A percentile compares a stretch with the other conserved stretches of the same genome.
Conservation (phyloP, 1,140 invertebrate genomes). For the Penaeus indicus region DNA sequence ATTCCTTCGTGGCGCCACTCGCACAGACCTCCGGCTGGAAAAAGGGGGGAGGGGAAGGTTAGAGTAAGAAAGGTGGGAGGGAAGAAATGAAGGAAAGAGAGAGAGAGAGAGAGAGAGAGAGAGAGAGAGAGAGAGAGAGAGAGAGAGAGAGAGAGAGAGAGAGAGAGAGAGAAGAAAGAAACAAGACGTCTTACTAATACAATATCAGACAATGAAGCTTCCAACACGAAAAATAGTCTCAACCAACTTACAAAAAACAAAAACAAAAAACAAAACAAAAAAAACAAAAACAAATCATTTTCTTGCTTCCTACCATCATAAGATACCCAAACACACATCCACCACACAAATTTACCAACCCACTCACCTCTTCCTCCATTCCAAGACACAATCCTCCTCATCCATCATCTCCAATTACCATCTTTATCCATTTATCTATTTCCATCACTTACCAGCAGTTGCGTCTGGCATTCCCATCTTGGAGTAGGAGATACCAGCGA, state of each 20-base stretch:
- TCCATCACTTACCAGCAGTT: constrained; percentile 76
- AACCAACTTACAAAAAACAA: too few relatives aligned
- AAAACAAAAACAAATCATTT: too few relatives aligned
- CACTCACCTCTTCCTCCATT: too few relatives aligned
- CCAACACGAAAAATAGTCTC: too few relatives aligned
- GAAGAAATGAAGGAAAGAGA: background rate
- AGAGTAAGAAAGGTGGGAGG: background rate
- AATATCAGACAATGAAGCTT: too few relatives aligned
- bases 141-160: background rate
- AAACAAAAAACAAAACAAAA: too few relatives aligned
- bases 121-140: too few relatives aligned
- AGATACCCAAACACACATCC: too few relatives aligned
- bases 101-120: background rate
- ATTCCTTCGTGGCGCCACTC: constrained; percentile 82
- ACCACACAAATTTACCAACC: too few relatives aligned
- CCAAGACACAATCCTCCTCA: too few relatives aligned
- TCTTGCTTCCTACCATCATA: background rate
- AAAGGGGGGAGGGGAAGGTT: constrained; percentile 14
- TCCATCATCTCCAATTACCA: too few relatives aligned
- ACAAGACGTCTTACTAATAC: background rate
- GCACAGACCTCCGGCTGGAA: constrained; percentile 78
- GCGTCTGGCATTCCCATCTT: constrained; percentile 81
- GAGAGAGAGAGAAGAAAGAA: background rate
- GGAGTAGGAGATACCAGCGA: constrained; percentile 84
- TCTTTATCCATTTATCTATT: background rate